These are phyloP conservation scores for Orbicella faveolata DNA, from an alignment of 64 coral and sea anemone genomes.

Conservation along the genomic window DNA sequence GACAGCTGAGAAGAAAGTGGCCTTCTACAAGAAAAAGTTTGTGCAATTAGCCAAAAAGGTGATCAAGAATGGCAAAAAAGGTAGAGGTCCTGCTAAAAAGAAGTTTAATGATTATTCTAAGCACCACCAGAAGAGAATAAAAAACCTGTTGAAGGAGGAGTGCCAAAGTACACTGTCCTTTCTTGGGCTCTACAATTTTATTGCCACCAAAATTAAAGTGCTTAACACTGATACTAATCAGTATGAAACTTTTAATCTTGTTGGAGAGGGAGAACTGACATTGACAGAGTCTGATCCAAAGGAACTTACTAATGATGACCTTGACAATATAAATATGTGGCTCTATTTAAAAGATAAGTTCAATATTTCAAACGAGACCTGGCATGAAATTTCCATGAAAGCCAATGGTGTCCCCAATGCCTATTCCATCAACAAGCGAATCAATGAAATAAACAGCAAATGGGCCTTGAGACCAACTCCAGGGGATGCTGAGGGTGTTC, in stretches of 20 bases:
- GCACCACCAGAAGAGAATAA: constrained; percentile 43
- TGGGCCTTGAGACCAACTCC: constrained; percentile 55
- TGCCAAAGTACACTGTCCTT: constrained; percentile 40
- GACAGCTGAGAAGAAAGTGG: constrained; percentile 17
- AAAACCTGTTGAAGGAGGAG: constrained; percentile 34
- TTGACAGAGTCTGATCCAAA: constrained; percentile 11
- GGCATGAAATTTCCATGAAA: constrained; percentile 66
- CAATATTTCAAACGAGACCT: constrained; percentile 59
- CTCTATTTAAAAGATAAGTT: constrained; percentile 60
- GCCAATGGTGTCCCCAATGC: constrained; percentile 38
- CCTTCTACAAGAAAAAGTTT: constrained; percentile 37
- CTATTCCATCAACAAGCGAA: constrained; percentile 47
- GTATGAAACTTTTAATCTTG: constrained; percentile 40
- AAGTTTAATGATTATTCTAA: constrained; percentile 9
- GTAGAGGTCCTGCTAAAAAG: constrained; percentile 28
- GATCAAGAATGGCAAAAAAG: not conserved
- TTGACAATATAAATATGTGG: constrained; percentile 55
- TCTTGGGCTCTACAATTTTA: constrained; percentile 49
- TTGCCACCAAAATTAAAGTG: constrained; percentile 51
- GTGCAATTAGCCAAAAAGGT: constrained; percentile 6
- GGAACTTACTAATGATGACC: constrained; percentile 54
- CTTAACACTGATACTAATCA: constrained; percentile 35
- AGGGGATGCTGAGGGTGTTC: constrained; percentile 57
- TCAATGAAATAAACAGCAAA: constrained; percentile 35
- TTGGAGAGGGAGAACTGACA: constrained; percentile 10